Evolutionary conservation across 2,113 vertebrate species (phyloP), one percentile per base, ranked within the genome.

Genomic region (Saccopteryx leptura): DNA sequence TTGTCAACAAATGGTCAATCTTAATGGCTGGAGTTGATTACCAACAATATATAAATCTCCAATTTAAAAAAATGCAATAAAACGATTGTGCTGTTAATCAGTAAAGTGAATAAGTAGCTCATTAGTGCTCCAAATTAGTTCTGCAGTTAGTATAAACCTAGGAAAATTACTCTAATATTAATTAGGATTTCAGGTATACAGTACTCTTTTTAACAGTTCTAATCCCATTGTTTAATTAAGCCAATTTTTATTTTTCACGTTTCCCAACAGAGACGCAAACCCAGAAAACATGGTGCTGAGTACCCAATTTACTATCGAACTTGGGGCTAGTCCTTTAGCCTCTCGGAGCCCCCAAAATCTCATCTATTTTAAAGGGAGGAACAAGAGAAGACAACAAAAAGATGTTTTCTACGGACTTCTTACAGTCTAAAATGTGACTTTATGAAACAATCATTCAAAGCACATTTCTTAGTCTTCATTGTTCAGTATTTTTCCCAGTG

Each of bases 91-190:
- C 19, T 72, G 92, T 68, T 85, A 89, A 93, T 81, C 18, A 50
- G 50, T 58, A 61, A 96, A 90, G 10, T 92, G 17, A 7, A 58
- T 56, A 87, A 75, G 14, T 69, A 66, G 58, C 9, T 88, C n/a
- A 79, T 72, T 72, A 90, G 88, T 88, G 12, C n/a, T 71, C 31
- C n/a, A 88, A 85, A 80, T 74, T 78, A 96, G 31, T 94, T 92
- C 23, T 61, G 4, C 31, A 88, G 9, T 74, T 78, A 74, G 10
- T 58, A 91, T 69, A 87, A 88, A 69, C 21, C 19, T 81, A 46
- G 10, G 48, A 28, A 93, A 75, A 66, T 94, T 88, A 86, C 1
- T 88, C 1, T 83, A 87, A 84, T 65, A 82, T 39, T 71, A 88
- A 61, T 65, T 75, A 72, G 18, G 26, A 91, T 93, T 91, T 97